Percentiles rank a stretch among this genome's conserved stretches.
Evolutionary conservation across 1,140 invertebrate genomes (phyloP).

Genomic region (Drosophila pseudoobscura): DNA sequence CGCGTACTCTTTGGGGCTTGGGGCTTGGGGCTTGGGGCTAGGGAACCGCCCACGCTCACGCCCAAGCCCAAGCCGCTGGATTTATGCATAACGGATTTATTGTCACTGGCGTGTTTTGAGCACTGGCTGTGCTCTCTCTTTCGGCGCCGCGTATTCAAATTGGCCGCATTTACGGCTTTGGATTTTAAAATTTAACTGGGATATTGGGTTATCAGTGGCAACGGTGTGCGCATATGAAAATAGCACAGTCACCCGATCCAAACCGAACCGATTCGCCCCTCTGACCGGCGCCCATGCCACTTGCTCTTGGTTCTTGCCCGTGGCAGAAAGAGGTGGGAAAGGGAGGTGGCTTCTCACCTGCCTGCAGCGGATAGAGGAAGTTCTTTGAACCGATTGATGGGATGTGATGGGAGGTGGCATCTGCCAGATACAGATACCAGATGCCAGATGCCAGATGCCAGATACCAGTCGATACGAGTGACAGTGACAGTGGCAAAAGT

Average conservation of each 20-base stretch:
- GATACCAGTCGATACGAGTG: too few relatives aligned
- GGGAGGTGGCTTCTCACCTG: too few relatives aligned
- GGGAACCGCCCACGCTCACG: too few relatives aligned
- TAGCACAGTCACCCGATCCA: slow-evolving; percentile 30
- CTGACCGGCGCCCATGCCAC: too few relatives aligned
- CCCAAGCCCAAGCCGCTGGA: slow-evolving; percentile 22
- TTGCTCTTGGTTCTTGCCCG: too few relatives aligned
- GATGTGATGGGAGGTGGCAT: too few relatives aligned
- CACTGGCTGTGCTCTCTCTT: slow-evolving; percentile 54
- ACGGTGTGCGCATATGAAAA: slow-evolving; percentile 72
- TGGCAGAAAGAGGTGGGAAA: too few relatives aligned
- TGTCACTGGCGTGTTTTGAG: neutral
- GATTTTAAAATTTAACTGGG: slow-evolving; percentile 73
- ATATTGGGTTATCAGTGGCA: slow-evolving; percentile 78
- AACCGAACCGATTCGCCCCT: too few relatives aligned
- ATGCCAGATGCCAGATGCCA: too few relatives aligned
- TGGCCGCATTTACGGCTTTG: slow-evolving; percentile 63
- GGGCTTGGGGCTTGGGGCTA: slow-evolving; percentile 4
- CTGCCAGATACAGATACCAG: too few relatives aligned
- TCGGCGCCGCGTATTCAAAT: slow-evolving; percentile 59
- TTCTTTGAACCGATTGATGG: too few relatives aligned
- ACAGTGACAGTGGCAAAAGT: slow-evolving; percentile 55
- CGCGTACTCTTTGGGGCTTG: slow-evolving; percentile 33
- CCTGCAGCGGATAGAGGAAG: too few relatives aligned
- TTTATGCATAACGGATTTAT: slow-evolving; percentile 60